Evolutionary conservation across 1,140 invertebrate genomes (phyloP), one percentile per base, ranked within the genome.

Genomic region (Branchinecta lindahli): DNA sequence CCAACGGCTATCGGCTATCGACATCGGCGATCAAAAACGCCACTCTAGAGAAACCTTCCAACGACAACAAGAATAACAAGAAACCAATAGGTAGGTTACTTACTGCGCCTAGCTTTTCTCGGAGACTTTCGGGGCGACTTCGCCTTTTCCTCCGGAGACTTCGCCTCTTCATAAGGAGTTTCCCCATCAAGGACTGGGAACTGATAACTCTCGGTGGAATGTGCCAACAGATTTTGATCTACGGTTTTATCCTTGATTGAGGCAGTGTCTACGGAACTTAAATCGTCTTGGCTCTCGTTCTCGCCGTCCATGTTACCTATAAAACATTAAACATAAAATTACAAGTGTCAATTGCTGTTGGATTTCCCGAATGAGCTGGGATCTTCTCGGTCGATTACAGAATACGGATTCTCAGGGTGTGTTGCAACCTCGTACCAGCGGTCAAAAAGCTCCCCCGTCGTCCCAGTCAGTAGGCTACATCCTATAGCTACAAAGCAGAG

Each of bases 151-250:
- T 61, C 52, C 12, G 12, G 12, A 12, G 18, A 15, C 18, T 12
- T 61, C 18, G 12, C 6, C 52, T 61, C 52, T 61, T 12, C 12
- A 20, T 61, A 61, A 61, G 6, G 12, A 4, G 52, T 61, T 20
- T 61, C 52, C 2, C 52, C 52, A 61, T 61, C 52, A 61, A 61
- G 52, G 12, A 61, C 52, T 15, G 52, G 52, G 52, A 61, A 61
- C 52, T 61, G 52, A 61, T 61, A 61, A 61, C 52, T 61, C 18
- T 61, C 52, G 18, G 52, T 20, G 18, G 52, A 61, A 61, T 61
- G 12, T 12, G 52, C 52, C 4, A 61, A 6, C 12, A 61, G 6
- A 20, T 61, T 61, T 61, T 61, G 52, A 61, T 61, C 18, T 12
- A 61, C 52, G 52, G 12, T 61, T 61, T 61, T 61, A 15, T 61